Conservation (phyloP, 2,113 vertebrate genomes). For the Protobothrops flavoviridis region DNA sequence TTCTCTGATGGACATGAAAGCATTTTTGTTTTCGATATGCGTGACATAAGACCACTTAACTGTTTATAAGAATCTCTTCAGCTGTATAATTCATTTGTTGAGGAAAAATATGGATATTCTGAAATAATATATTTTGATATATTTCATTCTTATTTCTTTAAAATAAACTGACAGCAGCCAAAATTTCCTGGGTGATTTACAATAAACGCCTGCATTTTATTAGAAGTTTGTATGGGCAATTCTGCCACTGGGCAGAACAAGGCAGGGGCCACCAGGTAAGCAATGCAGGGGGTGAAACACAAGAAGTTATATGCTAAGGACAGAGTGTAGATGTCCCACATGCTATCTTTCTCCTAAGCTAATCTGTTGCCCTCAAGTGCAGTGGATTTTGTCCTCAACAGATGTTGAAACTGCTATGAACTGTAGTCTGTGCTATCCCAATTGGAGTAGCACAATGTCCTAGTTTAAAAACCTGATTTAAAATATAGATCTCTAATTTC, state of each 20-base stretch:
- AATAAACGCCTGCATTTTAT: background rate
- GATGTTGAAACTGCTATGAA: background rate
- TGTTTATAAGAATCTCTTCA: background rate
- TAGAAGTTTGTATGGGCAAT: constrained; percentile 11
- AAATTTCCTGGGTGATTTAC: background rate
- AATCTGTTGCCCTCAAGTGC: background rate
- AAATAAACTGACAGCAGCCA: background rate
- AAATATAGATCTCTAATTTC: background rate
- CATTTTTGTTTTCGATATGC: background rate
- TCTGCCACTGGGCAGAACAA: background rate
- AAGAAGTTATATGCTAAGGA: background rate
- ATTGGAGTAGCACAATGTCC: background rate
- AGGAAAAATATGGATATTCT: background rate
- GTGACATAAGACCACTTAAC: background rate
- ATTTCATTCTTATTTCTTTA: background rate
- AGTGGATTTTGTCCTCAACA: background rate
- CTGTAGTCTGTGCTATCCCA: background rate
- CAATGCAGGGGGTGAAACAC: background rate
- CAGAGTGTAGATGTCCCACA: background rate
- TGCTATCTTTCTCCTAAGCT: background rate
- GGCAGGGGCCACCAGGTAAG: background rate
- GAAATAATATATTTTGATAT: background rate
- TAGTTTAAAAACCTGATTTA: background rate
- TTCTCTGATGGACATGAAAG: background rate
- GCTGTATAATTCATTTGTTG: background rate